Base-by-base conservation (phyloP, 2,888 invertebrate genomes). In the Drosophila parthenogenetica region DNA sequence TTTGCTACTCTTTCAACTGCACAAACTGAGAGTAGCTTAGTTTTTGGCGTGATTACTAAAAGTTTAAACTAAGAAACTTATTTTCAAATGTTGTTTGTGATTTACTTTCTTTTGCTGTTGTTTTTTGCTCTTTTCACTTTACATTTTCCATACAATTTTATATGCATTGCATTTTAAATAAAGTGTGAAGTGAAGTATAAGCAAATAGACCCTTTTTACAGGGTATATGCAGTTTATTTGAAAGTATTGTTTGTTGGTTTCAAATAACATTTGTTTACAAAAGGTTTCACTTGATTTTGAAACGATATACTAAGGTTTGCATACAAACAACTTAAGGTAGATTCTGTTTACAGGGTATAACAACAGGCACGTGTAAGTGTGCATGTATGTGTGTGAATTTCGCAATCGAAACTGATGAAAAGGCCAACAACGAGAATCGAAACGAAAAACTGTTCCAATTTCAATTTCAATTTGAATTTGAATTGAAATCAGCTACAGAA, bases 381-480 rank as follows among this genome's bases (percentile, higher is more conserved):
- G 48, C 39, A n/a, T 40, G 48, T 29, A 22, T 66, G 48, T 42
- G 46, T 60, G 43, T 61, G 55, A 14, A 25, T 66, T 49, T 46
- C 37, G 63, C 62, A 69, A 77, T 74, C 65, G 75, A 71, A 73
- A 62, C 65, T 71, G 71, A 68, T 60, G 64, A 65, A 69, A 72
- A 50, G 53, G 42, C 65, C 49, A 39, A 19, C 53, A 19, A 59
- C 48, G 46, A 59, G 50, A 54, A 65, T 19, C 53, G 50, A 64
- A 61, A 61, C 60, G 72, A 69, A 68, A 64, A 71, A 74, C 67
- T 57, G 59, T 59, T 63, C 43, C 73, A 66, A 70, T 74, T 74
- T 67, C 76, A 75, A 64, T 79, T 76, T 72, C 72, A 53, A 76
- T 76, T 79, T 54, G 59, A 65, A 65, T 66, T 54, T 60, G 66